Conservation (phyloP, 2,888 invertebrate genomes). For the Prenolepis imparis region DNA sequence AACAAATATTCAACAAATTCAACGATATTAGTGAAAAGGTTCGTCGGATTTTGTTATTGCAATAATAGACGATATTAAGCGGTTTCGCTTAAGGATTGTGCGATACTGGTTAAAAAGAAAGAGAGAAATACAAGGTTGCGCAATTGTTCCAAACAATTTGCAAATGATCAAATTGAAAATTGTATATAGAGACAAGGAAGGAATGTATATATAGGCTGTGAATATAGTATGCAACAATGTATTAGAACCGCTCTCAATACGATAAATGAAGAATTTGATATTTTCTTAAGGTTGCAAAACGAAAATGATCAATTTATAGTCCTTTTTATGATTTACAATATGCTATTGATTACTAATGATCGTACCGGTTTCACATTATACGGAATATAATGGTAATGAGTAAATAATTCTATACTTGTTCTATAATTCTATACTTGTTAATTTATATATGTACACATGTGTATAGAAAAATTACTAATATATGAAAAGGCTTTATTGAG, state of each 20-base stretch:
- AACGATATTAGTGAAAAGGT: constrained; percentile 30
- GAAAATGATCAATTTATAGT: constrained; percentile 25
- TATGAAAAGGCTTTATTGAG: constrained; percentile 8
- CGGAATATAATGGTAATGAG: not conserved
- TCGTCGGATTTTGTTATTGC: constrained; percentile 46
- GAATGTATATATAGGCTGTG: constrained; percentile 74
- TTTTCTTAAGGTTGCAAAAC: constrained; percentile 51
- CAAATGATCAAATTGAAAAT: constrained; percentile 42
- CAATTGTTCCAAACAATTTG: constrained; percentile 57
- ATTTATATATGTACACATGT: not conserved
- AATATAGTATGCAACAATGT: constrained; percentile 60
- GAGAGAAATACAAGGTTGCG: constrained; percentile 3
- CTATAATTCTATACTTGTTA: too few species aligned
- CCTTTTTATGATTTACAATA: constrained; percentile 27
- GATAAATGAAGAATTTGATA: constrained; percentile 43
- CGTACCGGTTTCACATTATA: not conserved
- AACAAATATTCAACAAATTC: constrained; percentile 22
- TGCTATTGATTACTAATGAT: constrained; percentile 20
- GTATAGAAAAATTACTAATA: not conserved
- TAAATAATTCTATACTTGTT: constrained; percentile 21
- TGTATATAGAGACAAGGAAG: constrained; percentile 65
- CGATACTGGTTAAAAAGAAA: constrained; percentile 4
- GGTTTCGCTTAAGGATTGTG: constrained; percentile 46
- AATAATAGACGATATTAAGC: constrained; percentile 62
- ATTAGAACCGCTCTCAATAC: constrained; percentile 49